A percentile compares a stretch with the other conserved stretches of the same genome.
These are phyloP conservation scores for Naso thynnoides DNA, from an alignment of 2,797 vertebrate species.

Conservation along the genomic window DNA sequence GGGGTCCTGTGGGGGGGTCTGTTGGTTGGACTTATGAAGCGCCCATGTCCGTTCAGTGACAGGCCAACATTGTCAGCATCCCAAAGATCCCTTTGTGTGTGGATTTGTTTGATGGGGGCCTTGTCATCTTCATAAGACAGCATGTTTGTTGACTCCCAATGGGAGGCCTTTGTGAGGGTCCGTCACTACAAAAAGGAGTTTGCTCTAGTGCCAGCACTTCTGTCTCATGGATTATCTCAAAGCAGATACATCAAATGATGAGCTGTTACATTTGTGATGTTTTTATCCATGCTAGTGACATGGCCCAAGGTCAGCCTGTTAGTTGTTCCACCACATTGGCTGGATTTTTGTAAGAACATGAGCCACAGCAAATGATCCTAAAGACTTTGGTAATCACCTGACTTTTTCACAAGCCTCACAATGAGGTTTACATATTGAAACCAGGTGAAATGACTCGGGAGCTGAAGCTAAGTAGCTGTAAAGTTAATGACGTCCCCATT, in stretches of 20 bases:
- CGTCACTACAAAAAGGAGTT: conserved; percentile 66
- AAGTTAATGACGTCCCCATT: neutral
- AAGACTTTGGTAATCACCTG: neutral
- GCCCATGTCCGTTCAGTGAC: conserved; percentile 73
- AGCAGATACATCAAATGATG: conserved; percentile 35
- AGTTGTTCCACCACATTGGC: neutral
- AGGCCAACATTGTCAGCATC: conserved; percentile 81
- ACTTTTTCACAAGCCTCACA: neutral
- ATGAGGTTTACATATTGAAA: too few species aligned
- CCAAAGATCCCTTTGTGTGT: conserved; percentile 82
- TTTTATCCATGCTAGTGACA: conserved; percentile 16
- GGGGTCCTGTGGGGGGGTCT: conserved; percentile 42
- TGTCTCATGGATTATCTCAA: conserved; percentile 45
- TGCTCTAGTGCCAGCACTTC: conserved; percentile 67
- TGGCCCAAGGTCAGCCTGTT: neutral
- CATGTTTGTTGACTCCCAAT: conserved; percentile 80
- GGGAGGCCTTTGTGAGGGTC: conserved; percentile 70
- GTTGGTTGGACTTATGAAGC: conserved; percentile 71
- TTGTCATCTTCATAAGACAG: conserved; percentile 79
- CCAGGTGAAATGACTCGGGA: too few species aligned
- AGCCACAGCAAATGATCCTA: neutral
- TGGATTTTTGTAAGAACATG: neutral
- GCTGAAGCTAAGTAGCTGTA: neutral
- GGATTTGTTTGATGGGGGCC: conserved; percentile 76
- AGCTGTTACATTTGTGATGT: conserved; percentile 19